Percentiles rank a stretch among this genome's conserved stretches.
Conservation (phyloP, 2,888 invertebrate species). For the Epinotia brunnichana region DNA sequence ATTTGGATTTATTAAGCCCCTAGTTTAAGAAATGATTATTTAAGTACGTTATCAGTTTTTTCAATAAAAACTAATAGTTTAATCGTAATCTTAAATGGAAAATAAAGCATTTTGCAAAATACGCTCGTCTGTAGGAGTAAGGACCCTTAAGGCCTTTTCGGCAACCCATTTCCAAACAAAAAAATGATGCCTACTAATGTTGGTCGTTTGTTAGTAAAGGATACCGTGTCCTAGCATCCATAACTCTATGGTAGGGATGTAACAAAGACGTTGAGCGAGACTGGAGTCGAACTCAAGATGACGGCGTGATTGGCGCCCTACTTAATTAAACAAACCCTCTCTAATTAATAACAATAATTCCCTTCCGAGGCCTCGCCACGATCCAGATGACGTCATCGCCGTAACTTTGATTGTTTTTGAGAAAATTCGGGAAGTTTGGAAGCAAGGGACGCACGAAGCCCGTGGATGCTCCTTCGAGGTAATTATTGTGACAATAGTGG, state of each 20-base stretch:
- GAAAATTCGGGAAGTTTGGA: slow-evolving; percentile 43
- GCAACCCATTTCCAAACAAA: too few species aligned
- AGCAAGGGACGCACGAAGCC: slow-evolving; percentile 44
- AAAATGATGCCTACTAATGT: too few species aligned
- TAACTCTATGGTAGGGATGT: slow-evolving; percentile 67
- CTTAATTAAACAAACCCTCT: slow-evolving; percentile 80
- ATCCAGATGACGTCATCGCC: slow-evolving; percentile 74
- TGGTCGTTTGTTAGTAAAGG: too few species aligned
- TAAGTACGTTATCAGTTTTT: too few species aligned
- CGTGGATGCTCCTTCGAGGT: slow-evolving; percentile 46
- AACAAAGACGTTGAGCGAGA: slow-evolving; percentile 80
- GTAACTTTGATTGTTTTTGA: slow-evolving; percentile 61
- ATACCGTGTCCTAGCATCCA: slow-evolving; percentile 48
- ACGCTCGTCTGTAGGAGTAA: too few species aligned
- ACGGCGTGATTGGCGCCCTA: slow-evolving; percentile 80
- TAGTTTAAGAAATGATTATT: too few species aligned
- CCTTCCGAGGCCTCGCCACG: slow-evolving; percentile 63
- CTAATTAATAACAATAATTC: slow-evolving; percentile 83
- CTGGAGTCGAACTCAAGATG: slow-evolving; percentile 70
- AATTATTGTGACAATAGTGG: slow-evolving; percentile 67
- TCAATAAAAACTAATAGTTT: too few species aligned
- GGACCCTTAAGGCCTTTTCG: too few species aligned
- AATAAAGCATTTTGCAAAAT: too few species aligned
- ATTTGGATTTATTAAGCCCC: too few species aligned
- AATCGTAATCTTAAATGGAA: too few species aligned